phyloP scores from a whole-genome alignment of 2,113 vertebrate species.

The Dinomys branickii region DNA sequence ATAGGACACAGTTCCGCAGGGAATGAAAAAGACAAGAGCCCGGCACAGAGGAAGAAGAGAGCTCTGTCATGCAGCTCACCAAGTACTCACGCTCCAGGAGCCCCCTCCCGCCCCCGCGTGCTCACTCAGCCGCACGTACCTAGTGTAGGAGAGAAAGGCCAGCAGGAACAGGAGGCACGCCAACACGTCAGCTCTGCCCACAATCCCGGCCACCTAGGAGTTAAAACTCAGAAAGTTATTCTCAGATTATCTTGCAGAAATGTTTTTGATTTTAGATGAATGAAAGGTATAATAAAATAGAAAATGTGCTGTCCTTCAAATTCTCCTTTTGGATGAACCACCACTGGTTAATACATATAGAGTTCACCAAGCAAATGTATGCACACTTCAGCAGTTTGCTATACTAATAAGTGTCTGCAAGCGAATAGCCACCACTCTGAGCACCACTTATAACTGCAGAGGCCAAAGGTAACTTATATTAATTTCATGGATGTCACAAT shows the following conservation, averaged over 20 bases:
- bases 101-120: neutral
- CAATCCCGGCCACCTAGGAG: slow-evolving; percentile 96
- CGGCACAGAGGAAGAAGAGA: neutral
- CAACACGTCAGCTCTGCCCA: slow-evolving; percentile 96
- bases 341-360: neutral
- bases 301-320: neutral
- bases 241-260: neutral
- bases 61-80: neutral
- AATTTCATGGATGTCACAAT: neutral
- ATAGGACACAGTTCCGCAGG: neutral
- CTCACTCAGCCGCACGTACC: slow-evolving; percentile 84
- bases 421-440: neutral
- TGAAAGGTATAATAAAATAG: neutral
- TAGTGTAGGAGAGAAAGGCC: slow-evolving; percentile 96
- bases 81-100: neutral
- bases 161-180: slow-evolving; percentile 96
- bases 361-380: neutral
- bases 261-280: neutral
- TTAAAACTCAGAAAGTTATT: slow-evolving; percentile 60
- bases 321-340: neutral
- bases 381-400: neutral
- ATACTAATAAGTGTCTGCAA: neutral
- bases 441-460: neutral
- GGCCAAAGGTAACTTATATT: neutral
- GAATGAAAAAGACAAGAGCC: neutral